Conservation (phyloP, 2,113 vertebrate genomes). For the Neolamprologus fasciatus region DNA sequence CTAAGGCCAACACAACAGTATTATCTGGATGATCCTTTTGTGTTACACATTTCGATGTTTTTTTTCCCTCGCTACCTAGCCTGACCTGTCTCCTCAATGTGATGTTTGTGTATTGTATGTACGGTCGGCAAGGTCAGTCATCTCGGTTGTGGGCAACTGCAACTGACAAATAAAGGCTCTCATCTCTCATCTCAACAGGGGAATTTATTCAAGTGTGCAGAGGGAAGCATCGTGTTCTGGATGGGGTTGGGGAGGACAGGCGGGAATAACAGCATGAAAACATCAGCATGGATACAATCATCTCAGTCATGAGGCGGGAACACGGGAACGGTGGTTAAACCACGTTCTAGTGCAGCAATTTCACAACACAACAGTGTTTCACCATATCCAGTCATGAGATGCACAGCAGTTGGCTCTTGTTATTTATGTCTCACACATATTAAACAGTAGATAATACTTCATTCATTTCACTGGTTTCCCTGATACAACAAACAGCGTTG, state of each 20-base stretch:
- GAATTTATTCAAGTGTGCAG: background rate
- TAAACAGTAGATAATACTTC: background rate
- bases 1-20: background rate
- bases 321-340: background rate
- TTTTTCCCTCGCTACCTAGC: rapidly evolving
- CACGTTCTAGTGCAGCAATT: background rate
- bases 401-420: background rate
- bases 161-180: background rate
- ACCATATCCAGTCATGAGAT: background rate
- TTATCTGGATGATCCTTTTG: background rate
- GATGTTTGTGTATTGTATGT: background rate
- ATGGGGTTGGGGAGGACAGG: background rate
- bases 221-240: background rate
- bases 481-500: background rate
- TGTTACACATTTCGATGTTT: rapidly evolving
- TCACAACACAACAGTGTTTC: background rate
- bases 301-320: background rate
- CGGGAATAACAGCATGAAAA: background rate
- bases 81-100: rapidly evolving
- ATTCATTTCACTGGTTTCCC: background rate
- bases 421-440: background rate
- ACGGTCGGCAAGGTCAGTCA: background rate
- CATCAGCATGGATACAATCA: background rate
- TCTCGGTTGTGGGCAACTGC: background rate
- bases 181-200: background rate